Percentiles rank a stretch among this genome's conserved stretches.
Conservation (phyloP, 2,888 invertebrate genomes). For the Lasioglossum lativentre region DNA sequence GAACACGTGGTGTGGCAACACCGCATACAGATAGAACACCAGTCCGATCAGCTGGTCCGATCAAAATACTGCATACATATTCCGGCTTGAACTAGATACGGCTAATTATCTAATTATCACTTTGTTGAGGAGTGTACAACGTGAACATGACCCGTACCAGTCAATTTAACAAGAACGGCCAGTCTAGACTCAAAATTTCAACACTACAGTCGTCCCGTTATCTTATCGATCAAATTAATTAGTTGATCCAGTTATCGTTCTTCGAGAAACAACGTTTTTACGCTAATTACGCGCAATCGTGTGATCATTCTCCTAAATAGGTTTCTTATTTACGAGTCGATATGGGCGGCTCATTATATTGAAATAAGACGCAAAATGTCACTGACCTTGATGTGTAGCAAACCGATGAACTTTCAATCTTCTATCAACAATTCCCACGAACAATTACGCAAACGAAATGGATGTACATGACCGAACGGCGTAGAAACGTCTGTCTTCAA, state of each 20-base stretch:
- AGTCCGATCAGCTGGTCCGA: no score
- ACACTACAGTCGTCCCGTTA: slow-evolving; percentile 8
- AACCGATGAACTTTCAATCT: not conserved
- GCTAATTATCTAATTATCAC: not conserved
- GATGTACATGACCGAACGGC: not conserved
- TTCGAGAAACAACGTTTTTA: not conserved
- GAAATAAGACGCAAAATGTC: not conserved
- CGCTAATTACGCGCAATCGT: not conserved
- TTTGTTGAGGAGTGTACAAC: not conserved
- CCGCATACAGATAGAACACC: no score
- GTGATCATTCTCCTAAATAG: not conserved
- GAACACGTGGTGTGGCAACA: no score
- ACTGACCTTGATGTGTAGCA: slow-evolving; percentile 30
- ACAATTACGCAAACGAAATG: not conserved
- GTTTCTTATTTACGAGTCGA: not conserved
- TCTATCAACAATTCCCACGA: slow-evolving; percentile 9
- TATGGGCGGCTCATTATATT: not conserved
- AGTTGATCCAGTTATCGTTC: not conserved
- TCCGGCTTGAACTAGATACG: no score
- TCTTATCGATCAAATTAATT: slow-evolving; percentile 41
- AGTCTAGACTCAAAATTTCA: not conserved
- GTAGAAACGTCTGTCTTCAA: slow-evolving; percentile 22
- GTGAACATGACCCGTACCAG: not conserved
- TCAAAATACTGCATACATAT: no score
- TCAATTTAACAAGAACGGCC: not conserved